phyloP scores from a whole-genome alignment of 2,797 vertebrate genomes.

The Myoxocephalus aenaeus region DNA sequence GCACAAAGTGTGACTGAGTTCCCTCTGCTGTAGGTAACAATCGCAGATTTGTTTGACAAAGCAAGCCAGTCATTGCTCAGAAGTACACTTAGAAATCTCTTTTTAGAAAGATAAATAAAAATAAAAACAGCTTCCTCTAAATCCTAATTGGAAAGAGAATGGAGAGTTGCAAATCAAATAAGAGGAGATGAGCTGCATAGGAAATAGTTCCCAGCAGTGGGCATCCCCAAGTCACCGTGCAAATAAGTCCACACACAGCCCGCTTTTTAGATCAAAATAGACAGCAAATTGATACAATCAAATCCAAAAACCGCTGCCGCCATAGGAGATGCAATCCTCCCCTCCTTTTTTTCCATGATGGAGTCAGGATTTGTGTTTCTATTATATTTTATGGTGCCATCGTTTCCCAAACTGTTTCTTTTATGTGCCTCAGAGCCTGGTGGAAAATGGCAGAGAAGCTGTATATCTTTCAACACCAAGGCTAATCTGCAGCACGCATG shows the following conservation, averaged over 20 bases:
- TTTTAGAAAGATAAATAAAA: slow-evolving; percentile 25
- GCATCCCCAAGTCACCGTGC: slow-evolving; percentile 36
- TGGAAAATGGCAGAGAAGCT: slow-evolving; percentile 58
- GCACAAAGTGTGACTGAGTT: slow-evolving; percentile 34
- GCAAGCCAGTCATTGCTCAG: slow-evolving; percentile 6
- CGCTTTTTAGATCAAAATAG: slow-evolving; percentile 65
- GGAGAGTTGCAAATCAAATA: slow-evolving; percentile 42
- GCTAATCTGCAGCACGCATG: slow-evolving; percentile 59
- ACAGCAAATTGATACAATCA: slow-evolving; percentile 73
- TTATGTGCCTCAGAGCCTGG: slow-evolving; percentile 69
- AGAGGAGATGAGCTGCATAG: slow-evolving; percentile 13
- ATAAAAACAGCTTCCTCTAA: slow-evolving; percentile 3
- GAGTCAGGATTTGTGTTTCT: slow-evolving; percentile 76
- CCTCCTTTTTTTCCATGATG: slow-evolving; percentile 52
- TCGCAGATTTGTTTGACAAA: slow-evolving; percentile 14
- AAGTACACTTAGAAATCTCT: background rate
- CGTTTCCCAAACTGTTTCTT: slow-evolving; percentile 74
- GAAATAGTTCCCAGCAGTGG: slow-evolving; percentile 46
- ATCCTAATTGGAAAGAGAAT: slow-evolving; percentile 13
- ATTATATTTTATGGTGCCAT: slow-evolving; percentile 75
- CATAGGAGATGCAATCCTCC: slow-evolving; percentile 64
- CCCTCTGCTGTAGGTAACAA: slow-evolving; percentile 4
- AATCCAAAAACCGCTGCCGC: slow-evolving; percentile 56
- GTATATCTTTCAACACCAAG: slow-evolving; percentile 63
- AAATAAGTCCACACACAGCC: slow-evolving; percentile 46